phyloP scores from a whole-genome alignment of 2,797 vertebrate genomes.

The Halcyon leucocephala region DNA sequence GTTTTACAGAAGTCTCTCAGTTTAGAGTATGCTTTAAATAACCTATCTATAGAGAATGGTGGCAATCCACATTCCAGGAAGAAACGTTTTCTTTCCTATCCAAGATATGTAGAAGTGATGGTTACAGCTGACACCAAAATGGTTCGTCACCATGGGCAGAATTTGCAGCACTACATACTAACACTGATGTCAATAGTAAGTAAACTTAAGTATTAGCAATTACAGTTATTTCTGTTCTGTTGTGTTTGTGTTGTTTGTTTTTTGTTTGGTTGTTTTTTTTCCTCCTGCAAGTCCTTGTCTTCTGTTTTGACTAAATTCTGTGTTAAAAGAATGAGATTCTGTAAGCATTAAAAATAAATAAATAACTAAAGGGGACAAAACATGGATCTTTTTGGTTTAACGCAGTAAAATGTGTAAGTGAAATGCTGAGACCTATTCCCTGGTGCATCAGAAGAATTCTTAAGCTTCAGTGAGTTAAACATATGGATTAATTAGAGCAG shows the following conservation, averaged over 20 bases:
- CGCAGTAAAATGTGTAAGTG: background rate
- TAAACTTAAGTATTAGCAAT: slow-evolving; percentile 67
- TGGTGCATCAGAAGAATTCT: background rate
- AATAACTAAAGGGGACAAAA: background rate
- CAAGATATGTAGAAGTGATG: slow-evolving; percentile 97
- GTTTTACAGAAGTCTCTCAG: slow-evolving; percentile 73
- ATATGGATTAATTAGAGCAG: background rate
- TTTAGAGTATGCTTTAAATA: slow-evolving; percentile 59
- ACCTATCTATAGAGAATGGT: slow-evolving; percentile 48
- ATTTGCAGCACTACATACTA: slow-evolving; percentile 94
- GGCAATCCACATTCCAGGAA: slow-evolving; percentile 77
- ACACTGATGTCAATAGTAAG: slow-evolving; percentile 99
- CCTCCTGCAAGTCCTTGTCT: background rate
- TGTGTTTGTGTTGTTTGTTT: too few relatives aligned
- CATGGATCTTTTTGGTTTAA: background rate
- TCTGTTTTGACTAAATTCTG: background rate
- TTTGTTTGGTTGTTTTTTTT: too few relatives aligned
- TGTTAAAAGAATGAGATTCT: background rate
- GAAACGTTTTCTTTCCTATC: slow-evolving; percentile 96
- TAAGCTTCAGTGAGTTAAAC: background rate
- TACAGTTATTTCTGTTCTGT: background rate
- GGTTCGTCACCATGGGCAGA: slow-evolving; percentile 89
- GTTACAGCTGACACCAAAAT: slow-evolving; percentile 94
- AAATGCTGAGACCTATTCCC: background rate
- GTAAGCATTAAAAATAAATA: background rate